phyloP scores from a whole-genome alignment of 2,113 vertebrate species.

The Apodemus sylvaticus region DNA sequence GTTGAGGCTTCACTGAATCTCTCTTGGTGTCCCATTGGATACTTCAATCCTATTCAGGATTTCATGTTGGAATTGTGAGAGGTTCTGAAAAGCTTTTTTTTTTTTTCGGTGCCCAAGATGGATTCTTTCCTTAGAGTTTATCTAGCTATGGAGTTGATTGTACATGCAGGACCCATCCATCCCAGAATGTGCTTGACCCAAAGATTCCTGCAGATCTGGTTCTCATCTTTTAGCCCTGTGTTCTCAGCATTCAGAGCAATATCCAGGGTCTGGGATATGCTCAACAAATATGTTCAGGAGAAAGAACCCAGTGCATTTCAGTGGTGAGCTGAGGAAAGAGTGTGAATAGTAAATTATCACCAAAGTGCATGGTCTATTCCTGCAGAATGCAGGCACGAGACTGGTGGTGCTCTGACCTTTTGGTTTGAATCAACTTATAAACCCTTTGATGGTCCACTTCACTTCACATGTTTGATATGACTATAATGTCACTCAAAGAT shows the following conservation, averaged over 20 bases:
- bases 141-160: neutral
- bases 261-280: neutral
- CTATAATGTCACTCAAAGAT: neutral
- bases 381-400: neutral
- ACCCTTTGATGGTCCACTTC: constrained; percentile 22
- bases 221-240: neutral
- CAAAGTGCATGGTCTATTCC: neutral
- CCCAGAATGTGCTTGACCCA: neutral
- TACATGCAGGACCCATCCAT: neutral
- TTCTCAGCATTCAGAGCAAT: neutral
- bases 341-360: neutral
- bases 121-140: neutral
- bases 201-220: neutral
- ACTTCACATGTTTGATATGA: neutral
- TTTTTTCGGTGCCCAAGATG: no score
- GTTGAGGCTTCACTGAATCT: neutral
- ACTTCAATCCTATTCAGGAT: neutral
- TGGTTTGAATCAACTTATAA: neutral
- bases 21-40: neutral
- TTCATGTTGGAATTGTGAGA: neutral
- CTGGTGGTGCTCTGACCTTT: neutral
- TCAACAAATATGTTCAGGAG: neutral
- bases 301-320: neutral
- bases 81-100: neutral
- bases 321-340: neutral